Conservation (phyloP, 2,888 invertebrate genomes). For the Brachyopa scutellaris region DNA sequence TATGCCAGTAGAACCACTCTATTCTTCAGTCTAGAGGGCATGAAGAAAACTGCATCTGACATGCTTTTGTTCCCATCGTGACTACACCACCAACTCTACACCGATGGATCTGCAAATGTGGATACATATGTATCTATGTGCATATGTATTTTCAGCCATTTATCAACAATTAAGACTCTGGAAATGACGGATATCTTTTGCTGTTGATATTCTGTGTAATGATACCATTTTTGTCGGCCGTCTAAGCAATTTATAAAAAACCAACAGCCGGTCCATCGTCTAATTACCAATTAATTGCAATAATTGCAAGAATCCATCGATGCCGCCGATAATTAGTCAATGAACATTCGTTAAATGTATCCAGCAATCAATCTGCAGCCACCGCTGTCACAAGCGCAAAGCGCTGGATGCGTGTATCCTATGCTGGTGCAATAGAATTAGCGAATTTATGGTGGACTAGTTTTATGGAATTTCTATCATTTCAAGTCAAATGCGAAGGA, state of each 20-base stretch:
- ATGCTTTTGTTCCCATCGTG: slow-evolving; percentile 23
- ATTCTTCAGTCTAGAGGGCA: neutral
- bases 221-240: slow-evolving; percentile 40
- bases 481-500: neutral
- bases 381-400: neutral
- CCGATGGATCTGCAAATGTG: too few species aligned
- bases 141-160: slow-evolving; percentile 23
- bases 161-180: slow-evolving; percentile 35
- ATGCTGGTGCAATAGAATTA: slow-evolving; percentile 17
- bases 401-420: slow-evolving; percentile 16
- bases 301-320: slow-evolving; percentile 39
- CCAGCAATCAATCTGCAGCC: slow-evolving; percentile 36
- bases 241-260: neutral
- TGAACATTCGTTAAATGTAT: slow-evolving; percentile 32
- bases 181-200: slow-evolving; percentile 33
- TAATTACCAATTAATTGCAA: slow-evolving; percentile 64
- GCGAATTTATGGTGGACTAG: slow-evolving; percentile 2
- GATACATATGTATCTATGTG: too few species aligned
- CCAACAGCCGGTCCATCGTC: slow-evolving; percentile 21
- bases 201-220: slow-evolving; percentile 30
- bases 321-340: slow-evolving; percentile 24
- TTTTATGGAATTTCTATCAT: neutral
- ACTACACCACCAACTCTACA: neutral
- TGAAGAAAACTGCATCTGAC: too few species aligned
- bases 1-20: too few species aligned